Conservation (phyloP, 2,113 vertebrate genomes). For the Dasyurus viverrinus region DNA sequence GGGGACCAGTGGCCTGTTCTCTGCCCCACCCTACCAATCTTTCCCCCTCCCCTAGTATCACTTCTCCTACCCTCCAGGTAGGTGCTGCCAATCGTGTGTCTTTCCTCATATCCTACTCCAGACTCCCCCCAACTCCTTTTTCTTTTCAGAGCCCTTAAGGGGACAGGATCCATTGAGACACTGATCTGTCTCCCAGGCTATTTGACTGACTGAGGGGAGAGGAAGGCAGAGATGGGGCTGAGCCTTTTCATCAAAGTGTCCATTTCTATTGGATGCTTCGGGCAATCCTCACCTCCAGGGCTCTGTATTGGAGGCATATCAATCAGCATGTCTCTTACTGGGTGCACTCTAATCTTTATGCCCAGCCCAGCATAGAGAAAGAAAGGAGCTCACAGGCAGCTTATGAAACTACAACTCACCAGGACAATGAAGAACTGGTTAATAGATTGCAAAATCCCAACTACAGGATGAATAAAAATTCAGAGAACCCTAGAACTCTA, state of each 20-base stretch:
- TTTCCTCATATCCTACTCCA: neutral
- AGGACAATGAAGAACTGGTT: neutral
- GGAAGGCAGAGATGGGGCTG: neutral
- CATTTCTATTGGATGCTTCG: neutral
- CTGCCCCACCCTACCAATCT: neutral
- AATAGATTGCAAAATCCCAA: neutral
- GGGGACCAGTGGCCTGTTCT: constrained; percentile 1
- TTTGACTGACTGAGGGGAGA: neutral
- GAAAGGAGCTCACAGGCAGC: neutral
- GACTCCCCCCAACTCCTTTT: neutral
- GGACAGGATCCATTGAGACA: neutral
- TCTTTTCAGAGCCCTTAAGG: neutral
- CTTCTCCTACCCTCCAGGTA: neutral
- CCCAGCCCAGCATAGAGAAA: neutral
- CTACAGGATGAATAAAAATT: neutral
- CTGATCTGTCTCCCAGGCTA: neutral
- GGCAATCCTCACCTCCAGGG: neutral
- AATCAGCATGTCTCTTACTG: neutral
- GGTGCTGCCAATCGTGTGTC: neutral
- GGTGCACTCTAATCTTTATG: neutral
- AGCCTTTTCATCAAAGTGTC: neutral
- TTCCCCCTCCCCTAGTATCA: neutral
- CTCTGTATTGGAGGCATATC: neutral
- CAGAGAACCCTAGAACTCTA: neutral
- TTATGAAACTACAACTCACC: neutral